Evolutionary conservation across 2,888 invertebrate genomes (phyloP), one percentile per base, ranked within the genome.

Genomic region (Nasonia oneida): DNA sequence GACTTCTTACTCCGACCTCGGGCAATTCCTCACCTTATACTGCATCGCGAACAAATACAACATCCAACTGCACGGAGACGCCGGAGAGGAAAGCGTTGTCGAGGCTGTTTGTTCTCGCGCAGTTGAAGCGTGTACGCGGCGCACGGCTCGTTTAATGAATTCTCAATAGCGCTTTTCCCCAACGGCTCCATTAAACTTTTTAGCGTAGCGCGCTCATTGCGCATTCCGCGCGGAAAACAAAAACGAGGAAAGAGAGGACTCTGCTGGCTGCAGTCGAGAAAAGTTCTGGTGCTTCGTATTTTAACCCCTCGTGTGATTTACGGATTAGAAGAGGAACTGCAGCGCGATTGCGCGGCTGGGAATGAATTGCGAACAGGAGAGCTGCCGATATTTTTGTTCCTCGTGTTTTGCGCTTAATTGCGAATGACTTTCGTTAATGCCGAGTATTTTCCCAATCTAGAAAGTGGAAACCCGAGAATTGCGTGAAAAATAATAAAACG

Each of bases 131-230:
- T 10, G 2, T 14, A 33, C 14, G 23, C 37, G n/a, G 23, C 37
- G n/a, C 37, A 3, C n/a, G 14, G 39, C 70, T 73, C 29, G 57
- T 50, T 53, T 73, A 71, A 73, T 73, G 73, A 73, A 81, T 81
- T 39, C 81, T 57, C 73, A 39, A 80, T 80, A 79, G 70, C 14
- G 23, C 57, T 57, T 57, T 71, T 57, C 39, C 39, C 37, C 42
- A 15, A 50, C 29, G 79, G 67, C 57, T 73, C 39, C 53, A 73
- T 81, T 42, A 53, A 73, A 61, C 23, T 81, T 73, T 81, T 81
- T 50, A 70, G 67, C 18, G 39, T 12, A 10, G 6, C 42, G 57
- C 76, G 23, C 23, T 71, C 53, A 73, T 73, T 73, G 57, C 15
- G 57, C 42, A 78, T 78, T 78, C 47, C 47, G 12, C 29, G 61